Conservation (phyloP, 2,888 invertebrate genomes). For the Yponomeuta sedellus region DNA sequence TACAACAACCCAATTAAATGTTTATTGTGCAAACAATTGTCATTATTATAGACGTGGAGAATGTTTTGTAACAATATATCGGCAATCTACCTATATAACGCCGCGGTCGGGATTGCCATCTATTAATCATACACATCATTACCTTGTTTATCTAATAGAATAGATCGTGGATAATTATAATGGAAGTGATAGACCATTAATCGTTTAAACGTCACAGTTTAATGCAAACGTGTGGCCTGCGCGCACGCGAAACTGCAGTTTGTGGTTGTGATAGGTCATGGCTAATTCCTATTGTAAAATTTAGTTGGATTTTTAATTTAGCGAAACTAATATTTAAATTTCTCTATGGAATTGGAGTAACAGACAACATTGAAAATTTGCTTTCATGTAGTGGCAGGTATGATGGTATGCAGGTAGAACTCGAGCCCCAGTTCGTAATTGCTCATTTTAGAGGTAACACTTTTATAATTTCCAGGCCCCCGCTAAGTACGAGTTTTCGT, state of each 20-base stretch:
- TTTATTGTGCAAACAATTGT: slow-evolving; percentile 60
- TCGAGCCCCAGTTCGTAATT: too few species aligned
- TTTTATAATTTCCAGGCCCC: slow-evolving; percentile 46
- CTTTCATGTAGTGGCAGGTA: too few species aligned
- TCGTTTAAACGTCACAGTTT: slow-evolving; percentile 6
- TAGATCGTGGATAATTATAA: neutral
- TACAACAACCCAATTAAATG: slow-evolving; percentile 54
- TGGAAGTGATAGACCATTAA: neutral
- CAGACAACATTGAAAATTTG: too few species aligned
- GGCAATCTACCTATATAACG: slow-evolving; percentile 59
- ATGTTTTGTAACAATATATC: slow-evolving; percentile 50
- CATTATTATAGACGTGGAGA: slow-evolving; percentile 37
- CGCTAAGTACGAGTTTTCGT: slow-evolving; percentile 75
- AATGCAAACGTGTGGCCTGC: neutral
- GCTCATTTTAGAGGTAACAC: neutral
- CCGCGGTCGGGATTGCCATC: slow-evolving; percentile 42
- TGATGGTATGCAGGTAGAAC: too few species aligned
- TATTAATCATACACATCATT: slow-evolving; percentile 59
- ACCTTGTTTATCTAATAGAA: slow-evolving; percentile 19
- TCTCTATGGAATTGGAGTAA: too few species aligned
- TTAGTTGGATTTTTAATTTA: neutral
- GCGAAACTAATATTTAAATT: neutral
- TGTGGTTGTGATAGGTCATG: neutral
- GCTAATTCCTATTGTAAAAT: neutral
- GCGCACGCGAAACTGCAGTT: slow-evolving; percentile 2